These are phyloP conservation scores for Spinibarbus caldwelli DNA, from an alignment of 2,797 vertebrate species.

Conservation along the genomic window DNA sequence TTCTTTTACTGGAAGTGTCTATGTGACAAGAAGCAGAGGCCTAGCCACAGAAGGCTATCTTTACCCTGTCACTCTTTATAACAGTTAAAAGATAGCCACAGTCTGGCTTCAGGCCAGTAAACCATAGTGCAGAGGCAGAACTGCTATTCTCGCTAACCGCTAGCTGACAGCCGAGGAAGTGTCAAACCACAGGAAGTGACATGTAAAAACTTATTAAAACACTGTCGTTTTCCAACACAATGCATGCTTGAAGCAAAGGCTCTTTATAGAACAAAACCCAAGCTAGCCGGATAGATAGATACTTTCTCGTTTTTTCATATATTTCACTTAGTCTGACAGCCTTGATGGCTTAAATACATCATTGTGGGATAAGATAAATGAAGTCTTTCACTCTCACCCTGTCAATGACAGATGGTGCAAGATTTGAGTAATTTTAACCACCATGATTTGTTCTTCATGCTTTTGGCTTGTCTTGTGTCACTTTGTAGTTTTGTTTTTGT, in stretches of 20 bases:
- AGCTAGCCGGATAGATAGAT: background rate
- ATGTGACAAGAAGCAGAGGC: slow-evolving; percentile 51
- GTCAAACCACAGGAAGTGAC: slow-evolving; percentile 60
- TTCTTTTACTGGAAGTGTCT: slow-evolving; percentile 44
- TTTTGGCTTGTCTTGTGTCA: background rate
- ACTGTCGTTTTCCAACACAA: background rate
- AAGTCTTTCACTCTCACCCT: slow-evolving; percentile 7
- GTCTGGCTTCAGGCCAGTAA: slow-evolving; percentile 37
- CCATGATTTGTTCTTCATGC: background rate
- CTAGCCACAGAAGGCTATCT: no score
- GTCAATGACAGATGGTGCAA: slow-evolving; percentile 20
- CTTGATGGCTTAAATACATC: slow-evolving; percentile 40
- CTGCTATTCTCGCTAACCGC: slow-evolving; percentile 46
- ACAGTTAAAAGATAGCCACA: slow-evolving; percentile 53
- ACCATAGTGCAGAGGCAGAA: background rate
- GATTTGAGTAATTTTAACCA: slow-evolving; percentile 5
- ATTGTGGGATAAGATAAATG: slow-evolving; percentile 35
- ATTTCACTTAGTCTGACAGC: slow-evolving; percentile 30
- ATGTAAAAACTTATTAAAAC: slow-evolving; percentile 31
- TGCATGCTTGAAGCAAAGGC: background rate
- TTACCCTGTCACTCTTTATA: slow-evolving; percentile 53
- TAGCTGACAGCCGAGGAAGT: slow-evolving; percentile 56
- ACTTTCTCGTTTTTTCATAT: slow-evolving; percentile 8
- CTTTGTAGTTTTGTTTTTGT: background rate
- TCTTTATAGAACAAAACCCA: background rate